phyloP scores from a whole-genome alignment of 2,888 invertebrate genomes.

The Lypha dubia region DNA sequence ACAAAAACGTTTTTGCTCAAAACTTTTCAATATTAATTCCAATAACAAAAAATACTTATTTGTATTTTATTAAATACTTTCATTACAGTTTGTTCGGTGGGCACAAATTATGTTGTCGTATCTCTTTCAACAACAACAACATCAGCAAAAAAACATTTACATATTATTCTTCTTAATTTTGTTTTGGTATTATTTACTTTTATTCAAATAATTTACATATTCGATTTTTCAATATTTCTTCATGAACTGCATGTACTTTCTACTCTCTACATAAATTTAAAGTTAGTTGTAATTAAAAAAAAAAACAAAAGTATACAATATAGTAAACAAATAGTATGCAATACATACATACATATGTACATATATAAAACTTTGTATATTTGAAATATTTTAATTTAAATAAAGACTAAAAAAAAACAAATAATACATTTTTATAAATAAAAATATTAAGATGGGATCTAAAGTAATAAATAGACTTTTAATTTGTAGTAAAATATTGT shows the following conservation, averaged over 20 bases:
- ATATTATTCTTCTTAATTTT: not conserved
- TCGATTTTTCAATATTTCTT: too few species aligned
- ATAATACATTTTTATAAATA: conserved; percentile 45
- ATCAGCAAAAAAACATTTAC: not conserved
- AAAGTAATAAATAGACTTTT: not conserved
- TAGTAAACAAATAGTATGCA: too few species aligned
- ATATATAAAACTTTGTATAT: conserved; percentile 63
- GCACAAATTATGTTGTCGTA: not conserved
- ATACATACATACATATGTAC: too few species aligned
- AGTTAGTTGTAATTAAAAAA: conserved; percentile 30
- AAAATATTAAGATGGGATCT: conserved; percentile 3
- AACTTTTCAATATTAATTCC: not conserved
- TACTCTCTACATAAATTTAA: conserved; percentile 23
- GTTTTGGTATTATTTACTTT: not conserved
- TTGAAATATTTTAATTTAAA: conserved; percentile 58
- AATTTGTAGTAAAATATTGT: conserved; percentile 6
- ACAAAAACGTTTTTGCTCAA: not conserved
- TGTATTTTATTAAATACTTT: not conserved
- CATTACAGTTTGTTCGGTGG: not conserved
- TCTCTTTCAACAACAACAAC: too few species aligned
- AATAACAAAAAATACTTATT: not conserved
- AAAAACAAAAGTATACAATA: not conserved
- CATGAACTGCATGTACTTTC: conserved; percentile 33
- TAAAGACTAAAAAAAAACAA: conserved; percentile 62
- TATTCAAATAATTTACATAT: not conserved